Evolutionary conservation across 2,113 vertebrate species (phyloP).

Genomic region (Formicarius rufipectus): DNA sequence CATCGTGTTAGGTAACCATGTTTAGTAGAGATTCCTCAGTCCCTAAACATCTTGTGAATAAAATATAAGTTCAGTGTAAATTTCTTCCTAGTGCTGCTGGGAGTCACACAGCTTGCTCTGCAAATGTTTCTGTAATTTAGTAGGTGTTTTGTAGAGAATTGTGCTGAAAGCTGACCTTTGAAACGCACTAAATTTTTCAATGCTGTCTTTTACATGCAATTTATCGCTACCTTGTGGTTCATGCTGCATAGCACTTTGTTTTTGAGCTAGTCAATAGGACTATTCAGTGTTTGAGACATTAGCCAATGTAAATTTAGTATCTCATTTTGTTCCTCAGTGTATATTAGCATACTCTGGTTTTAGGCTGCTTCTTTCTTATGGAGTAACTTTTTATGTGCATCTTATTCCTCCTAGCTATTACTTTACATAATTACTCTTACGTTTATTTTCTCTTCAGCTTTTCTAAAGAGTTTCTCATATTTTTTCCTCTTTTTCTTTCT

Average conservation of each 20-base stretch:
- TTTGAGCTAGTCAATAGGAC: neutral
- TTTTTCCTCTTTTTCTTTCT: neutral
- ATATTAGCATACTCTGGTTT: neutral
- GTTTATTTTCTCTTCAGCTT: neutral
- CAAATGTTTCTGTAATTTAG: neutral
- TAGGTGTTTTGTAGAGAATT: neutral
- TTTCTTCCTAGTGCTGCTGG: neutral
- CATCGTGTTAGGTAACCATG: neutral
- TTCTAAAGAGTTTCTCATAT: neutral
- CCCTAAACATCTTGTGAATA: neutral
- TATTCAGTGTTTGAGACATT: neutral
- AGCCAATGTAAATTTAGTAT: neutral
- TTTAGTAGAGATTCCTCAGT: neutral
- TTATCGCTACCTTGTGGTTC: neutral
- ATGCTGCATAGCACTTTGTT: neutral
- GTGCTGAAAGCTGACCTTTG: neutral
- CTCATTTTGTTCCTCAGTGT: neutral
- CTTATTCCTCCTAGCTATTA: neutral
- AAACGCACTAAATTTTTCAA: slow-evolving; percentile 7
- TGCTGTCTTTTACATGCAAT: neutral
- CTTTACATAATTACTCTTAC: neutral
- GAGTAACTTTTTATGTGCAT: neutral
- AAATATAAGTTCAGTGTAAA: neutral
- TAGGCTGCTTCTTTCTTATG: neutral
- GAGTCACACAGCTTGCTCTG: neutral